A percentile compares a stretch with the other conserved stretches of the same genome.
Evolutionary conservation across 2,113 vertebrate genomes (phyloP).

Genomic region (Anhinga rufa): DNA sequence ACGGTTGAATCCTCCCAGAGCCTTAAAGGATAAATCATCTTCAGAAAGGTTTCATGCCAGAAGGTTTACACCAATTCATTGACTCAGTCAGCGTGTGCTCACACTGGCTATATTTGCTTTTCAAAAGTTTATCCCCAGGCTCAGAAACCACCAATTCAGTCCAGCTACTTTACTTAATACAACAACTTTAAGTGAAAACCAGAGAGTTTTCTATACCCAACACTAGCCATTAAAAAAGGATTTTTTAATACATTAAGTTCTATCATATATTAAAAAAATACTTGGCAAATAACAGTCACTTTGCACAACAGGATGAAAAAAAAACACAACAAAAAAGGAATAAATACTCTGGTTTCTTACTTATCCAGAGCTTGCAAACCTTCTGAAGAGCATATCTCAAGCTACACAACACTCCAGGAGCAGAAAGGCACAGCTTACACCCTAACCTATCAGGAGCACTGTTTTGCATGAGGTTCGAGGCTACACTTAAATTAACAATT

Average conservation of each 20-base stretch:
- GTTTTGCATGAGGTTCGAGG: background rate
- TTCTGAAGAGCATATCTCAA: background rate
- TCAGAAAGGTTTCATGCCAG: background rate
- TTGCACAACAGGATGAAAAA: background rate
- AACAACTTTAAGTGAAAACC: background rate
- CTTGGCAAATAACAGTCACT: background rate
- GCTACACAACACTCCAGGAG: background rate
- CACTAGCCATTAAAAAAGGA: background rate
- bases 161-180: conserved; percentile 18
- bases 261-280: background rate
- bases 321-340: too few species aligned
- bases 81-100: background rate
- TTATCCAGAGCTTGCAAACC: background rate
- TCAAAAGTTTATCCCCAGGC: background rate
- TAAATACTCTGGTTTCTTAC: background rate
- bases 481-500: background rate
- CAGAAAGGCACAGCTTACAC: background rate
- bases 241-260: background rate
- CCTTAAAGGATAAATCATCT: background rate
- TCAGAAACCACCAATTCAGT: background rate
- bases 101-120: background rate
- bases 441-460: background rate
- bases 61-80: background rate
- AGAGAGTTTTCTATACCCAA: background rate
- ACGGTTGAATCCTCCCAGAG: background rate